phyloP scores from a whole-genome alignment of 2,888 invertebrate species.

The Entomobrya multifasciata region DNA sequence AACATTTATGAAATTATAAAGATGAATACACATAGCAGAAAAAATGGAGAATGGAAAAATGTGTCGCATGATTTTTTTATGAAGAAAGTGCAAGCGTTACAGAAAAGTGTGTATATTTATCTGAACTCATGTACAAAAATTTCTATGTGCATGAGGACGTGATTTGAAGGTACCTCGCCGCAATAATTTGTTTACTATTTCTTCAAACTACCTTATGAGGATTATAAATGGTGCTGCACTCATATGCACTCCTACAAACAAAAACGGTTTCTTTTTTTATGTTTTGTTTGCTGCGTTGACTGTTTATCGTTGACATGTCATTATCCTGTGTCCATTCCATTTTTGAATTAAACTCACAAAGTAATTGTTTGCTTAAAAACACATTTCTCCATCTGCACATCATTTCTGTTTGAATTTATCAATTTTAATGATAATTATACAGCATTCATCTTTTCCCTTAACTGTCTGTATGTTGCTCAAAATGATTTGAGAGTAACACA shows the following conservation, averaged over 20 bases:
- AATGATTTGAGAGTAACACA: not conserved
- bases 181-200: not conserved
- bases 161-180: no score
- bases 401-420: not conserved
- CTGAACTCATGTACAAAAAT: not conserved
- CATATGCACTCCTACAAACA: not conserved
- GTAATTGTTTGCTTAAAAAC: not conserved
- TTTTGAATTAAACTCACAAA: not conserved
- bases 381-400: not conserved
- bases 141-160: no score
- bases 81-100: slow-evolving; percentile 9
- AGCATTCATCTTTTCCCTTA: not conserved
- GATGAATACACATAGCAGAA: slow-evolving; percentile 2
- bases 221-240: not conserved
- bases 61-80: slow-evolving; percentile 45
- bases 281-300: not conserved
- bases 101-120: not conserved
- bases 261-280: no score
- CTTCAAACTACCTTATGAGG: not conserved
- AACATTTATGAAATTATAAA: not conserved
- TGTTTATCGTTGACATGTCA: not conserved
- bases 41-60: slow-evolving; percentile 33
- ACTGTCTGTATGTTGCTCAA: not conserved
- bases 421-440: not conserved
- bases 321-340: no score